A percentile compares a stretch with the other conserved stretches of the same genome.
phyloP scores from a whole-genome alignment of 2,888 invertebrate species.

The Mimas tiliae region DNA sequence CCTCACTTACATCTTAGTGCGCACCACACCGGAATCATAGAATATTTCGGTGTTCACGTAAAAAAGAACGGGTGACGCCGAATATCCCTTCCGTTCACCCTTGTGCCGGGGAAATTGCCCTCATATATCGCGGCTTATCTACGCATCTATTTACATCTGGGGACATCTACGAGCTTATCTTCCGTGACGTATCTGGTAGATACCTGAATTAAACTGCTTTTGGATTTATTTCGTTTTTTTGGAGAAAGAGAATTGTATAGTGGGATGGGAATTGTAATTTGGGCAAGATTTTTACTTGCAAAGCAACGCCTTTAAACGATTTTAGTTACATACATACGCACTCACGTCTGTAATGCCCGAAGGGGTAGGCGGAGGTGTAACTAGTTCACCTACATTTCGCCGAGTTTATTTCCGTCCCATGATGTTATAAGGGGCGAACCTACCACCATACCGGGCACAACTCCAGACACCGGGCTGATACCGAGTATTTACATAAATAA shows the following conservation, averaged over 20 bases:
- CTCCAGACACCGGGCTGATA: too few relatives aligned
- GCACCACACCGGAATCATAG: constrained; percentile 34
- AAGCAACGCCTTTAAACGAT: background rate
- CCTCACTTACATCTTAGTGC: background rate
- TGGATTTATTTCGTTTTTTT: background rate
- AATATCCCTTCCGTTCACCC: constrained; percentile 69
- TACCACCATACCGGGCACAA: too few relatives aligned
- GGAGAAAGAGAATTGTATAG: background rate
- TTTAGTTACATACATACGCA: too few relatives aligned
- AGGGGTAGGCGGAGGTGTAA: too few relatives aligned
- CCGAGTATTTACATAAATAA: too few relatives aligned
- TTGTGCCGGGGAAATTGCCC: constrained; percentile 72
- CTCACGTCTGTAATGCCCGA: too few relatives aligned
- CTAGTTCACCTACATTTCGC: too few relatives aligned
- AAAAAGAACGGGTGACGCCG: constrained; percentile 60
- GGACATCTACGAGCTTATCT: constrained; percentile 54
- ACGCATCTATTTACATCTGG: constrained; percentile 72
- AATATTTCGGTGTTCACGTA: constrained; percentile 59
- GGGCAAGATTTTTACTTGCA: background rate
- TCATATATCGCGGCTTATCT: constrained; percentile 78
- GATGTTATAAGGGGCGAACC: too few relatives aligned
- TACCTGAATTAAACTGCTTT: constrained; percentile 20
- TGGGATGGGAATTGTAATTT: background rate
- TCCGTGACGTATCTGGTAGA: constrained; percentile 39
- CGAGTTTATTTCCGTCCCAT: too few relatives aligned